These are phyloP conservation scores for Rhabdomys dilectus DNA, from an alignment of 2,113 vertebrate species.

Conservation along the genomic window DNA sequence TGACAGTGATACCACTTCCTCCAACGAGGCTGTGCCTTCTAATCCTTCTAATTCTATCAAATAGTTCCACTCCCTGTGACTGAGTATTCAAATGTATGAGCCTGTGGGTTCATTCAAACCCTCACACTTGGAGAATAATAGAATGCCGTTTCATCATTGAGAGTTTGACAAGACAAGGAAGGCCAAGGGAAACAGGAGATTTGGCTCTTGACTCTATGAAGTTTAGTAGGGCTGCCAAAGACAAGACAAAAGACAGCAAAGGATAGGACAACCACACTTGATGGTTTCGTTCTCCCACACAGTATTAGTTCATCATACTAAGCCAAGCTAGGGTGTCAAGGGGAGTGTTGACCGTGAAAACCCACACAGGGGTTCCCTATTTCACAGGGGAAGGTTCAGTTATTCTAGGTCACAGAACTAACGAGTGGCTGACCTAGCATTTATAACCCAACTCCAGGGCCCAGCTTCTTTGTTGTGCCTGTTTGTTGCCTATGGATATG, in stretches of 20 bases:
- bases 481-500: neutral
- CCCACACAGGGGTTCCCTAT: neutral
- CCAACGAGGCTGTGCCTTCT: neutral
- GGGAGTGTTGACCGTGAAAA: neutral
- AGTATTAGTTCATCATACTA: neutral
- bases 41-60: neutral
- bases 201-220: neutral
- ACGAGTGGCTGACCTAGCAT: neutral
- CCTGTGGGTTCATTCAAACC: neutral
- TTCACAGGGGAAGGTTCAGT: neutral
- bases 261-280: neutral
- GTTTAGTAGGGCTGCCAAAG: neutral
- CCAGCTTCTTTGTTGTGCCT: neutral
- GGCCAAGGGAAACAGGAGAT: neutral
- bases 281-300: neutral
- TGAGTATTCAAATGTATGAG: neutral
- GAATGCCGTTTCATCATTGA: neutral
- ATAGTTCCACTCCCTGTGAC: neutral
- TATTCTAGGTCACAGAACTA: neutral
- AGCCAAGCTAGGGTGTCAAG: neutral
- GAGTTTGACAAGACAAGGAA: constrained; percentile 1
- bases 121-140: neutral
- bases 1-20: neutral
- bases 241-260: neutral
- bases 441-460: neutral